Base-by-base conservation (phyloP, 2,888 invertebrate species). In the Orchestes rusci region DNA sequence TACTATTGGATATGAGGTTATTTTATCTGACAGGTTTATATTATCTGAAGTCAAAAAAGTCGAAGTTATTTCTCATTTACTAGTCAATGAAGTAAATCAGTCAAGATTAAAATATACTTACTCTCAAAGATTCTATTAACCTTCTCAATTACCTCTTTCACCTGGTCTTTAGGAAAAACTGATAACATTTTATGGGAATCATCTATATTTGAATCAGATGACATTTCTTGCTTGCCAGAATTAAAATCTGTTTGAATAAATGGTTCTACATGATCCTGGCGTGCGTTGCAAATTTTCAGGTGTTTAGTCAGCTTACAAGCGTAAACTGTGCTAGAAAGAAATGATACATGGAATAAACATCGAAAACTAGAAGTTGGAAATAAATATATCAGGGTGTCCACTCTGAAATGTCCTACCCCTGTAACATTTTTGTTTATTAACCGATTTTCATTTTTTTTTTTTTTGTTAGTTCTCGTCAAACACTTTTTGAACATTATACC, bases 221-320 rank as follows among this genome's bases (percentile, higher is more conserved):
- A 38, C 3, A 43, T 42, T 10, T 53, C 50, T 3, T 45, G 44
- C 1, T 68, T 65, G 0, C 66, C 68, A 12, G 60, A 53, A 59
- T 81, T 79, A 12, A 72, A 67, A 32, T 73, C 70, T 55, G 68
- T 68, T 16, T 63, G 57, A 17, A 82, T 76, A 58, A 76, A 79
- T 0, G 76, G 66, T 3, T 74, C 73, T 37, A 64, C 62, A 7
- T 66, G 65, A 27, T 67, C 70, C 2, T 70, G 69, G 12, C 79
- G 72, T 0, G 84, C 82, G 63, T 87, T 87, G 62, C 87, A 87
- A 45, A 84, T 79, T 54, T 73, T 73, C 16, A 86, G 65, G 63
- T 87, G 87, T 58, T 80, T 82, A 16, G 73, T 61, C 45, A 87
- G 63, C 58, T 82, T 85, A 23, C 75, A 75, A 12, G 74, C 72